A percentile compares a stretch with the other conserved stretches of the same genome.
phyloP scores from a whole-genome alignment of 2,888 invertebrate species.

The Steinernema scapterisci region DNA sequence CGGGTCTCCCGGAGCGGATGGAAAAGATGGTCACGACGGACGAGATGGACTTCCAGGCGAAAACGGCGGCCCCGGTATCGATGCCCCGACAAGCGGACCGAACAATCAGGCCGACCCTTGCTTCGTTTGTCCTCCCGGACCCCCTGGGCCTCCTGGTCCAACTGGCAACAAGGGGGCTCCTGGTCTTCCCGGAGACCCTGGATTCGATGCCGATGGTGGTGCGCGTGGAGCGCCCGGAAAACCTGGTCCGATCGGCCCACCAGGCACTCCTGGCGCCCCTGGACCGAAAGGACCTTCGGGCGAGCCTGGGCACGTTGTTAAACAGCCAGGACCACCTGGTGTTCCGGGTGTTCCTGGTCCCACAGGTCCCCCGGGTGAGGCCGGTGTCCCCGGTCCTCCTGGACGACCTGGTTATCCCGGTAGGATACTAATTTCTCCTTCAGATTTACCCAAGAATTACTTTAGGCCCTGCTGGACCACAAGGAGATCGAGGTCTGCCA shows the following conservation, averaged over 20 bases:
- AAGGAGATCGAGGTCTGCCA: slow-evolving; percentile 49
- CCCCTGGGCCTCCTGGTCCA: neutral
- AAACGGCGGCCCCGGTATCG: slow-evolving; percentile 45
- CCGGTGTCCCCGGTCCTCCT: slow-evolving; percentile 41
- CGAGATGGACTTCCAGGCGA: slow-evolving; percentile 43
- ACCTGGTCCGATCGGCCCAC: neutral
- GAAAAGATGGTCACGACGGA: slow-evolving; percentile 40
- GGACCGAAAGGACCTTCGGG: slow-evolving; percentile 5
- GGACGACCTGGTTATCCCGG: slow-evolving; percentile 44
- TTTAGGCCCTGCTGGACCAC: slow-evolving; percentile 45
- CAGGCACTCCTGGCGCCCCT: neutral
- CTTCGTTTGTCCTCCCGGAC: slow-evolving; percentile 24
- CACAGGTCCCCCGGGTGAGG: slow-evolving; percentile 37
- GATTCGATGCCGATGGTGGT: slow-evolving; percentile 14
- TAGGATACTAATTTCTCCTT: neutral
- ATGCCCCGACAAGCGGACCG: slow-evolving; percentile 29
- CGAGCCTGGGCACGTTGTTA: slow-evolving; percentile 17
- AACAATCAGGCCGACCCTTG: neutral
- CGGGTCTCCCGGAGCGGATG: slow-evolving; percentile 51
- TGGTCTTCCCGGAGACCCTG: slow-evolving; percentile 12
- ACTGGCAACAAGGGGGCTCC: neutral
- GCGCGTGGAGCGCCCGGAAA: neutral
- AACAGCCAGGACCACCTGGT: slow-evolving; percentile 15
- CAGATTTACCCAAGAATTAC: neutral
- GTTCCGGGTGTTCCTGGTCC: slow-evolving; percentile 36